A percentile compares a stretch with the other conserved stretches of the same genome.
Evolutionary conservation across 2,888 invertebrate genomes (phyloP).

Genomic region (Penaeus monodon): DNA sequence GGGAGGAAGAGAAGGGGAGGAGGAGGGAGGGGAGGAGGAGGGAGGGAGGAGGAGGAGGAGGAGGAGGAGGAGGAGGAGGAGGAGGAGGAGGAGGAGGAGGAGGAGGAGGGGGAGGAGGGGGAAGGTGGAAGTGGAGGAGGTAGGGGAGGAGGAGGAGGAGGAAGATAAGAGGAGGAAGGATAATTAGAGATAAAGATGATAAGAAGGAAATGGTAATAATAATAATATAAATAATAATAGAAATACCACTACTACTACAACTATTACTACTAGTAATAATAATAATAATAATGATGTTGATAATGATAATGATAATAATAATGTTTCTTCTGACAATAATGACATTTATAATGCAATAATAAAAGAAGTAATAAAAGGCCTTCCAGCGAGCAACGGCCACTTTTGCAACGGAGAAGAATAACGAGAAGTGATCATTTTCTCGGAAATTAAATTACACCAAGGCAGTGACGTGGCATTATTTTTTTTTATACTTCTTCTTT

Average conservation of each 20-base stretch:
- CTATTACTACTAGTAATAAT: no score
- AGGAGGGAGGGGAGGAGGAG: no score
- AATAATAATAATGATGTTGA: no score
- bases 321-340: no score
- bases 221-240: no score
- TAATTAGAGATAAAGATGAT: no score
- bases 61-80: neutral
- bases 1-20: neutral
- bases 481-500: neutral
- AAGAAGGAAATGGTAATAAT: no score
- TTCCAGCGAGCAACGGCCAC: neutral
- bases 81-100: neutral
- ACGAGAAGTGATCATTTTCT: neutral
- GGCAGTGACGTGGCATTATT: neutral
- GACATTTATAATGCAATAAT: neutral
- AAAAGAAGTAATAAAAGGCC: neutral
- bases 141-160: neutral
- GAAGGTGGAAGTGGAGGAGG: neutral
- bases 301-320: no score
- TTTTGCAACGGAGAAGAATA: neutral
- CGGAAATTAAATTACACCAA: no score
- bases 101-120: neutral
- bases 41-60: neutral
- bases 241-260: no score
- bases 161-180: no score